These are phyloP conservation scores for Empidonax alnorum DNA, from an alignment of 2,113 vertebrate genomes.

Conservation along the genomic window DNA sequence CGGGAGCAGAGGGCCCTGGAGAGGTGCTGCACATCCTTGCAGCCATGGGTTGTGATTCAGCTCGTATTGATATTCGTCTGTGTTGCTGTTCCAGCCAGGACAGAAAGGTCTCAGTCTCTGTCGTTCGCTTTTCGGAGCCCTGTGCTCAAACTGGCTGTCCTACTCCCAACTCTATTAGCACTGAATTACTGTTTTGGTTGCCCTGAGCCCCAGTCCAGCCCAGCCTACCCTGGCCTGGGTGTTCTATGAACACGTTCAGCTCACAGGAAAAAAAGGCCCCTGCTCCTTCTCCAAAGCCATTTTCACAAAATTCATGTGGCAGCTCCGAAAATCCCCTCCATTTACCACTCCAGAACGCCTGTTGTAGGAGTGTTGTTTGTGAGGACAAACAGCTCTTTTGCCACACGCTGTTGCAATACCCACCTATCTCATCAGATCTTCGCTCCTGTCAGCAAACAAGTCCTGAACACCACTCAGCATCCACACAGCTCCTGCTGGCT, in stretches of 20 bases:
- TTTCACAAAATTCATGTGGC: background rate
- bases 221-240: background rate
- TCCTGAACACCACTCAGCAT: background rate
- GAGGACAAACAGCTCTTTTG: background rate
- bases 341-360: background rate
- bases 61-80: background rate
- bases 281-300: background rate
- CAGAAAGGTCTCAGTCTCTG: too few species aligned
- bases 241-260: background rate
- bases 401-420: background rate
- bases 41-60: accelerated
- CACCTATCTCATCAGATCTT: background rate
- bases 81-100: too few species aligned
- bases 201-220: background rate
- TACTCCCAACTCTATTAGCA: background rate
- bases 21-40: background rate
- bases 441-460: constrained; percentile 39
- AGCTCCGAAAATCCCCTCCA: background rate
- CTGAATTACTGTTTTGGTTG: background rate
- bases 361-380: background rate
- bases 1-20: background rate
- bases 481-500: background rate
- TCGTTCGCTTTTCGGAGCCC: too few species aligned
- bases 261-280: background rate
- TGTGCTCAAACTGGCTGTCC: too few species aligned